These are phyloP conservation scores for Myotis pilosus DNA, from an alignment of 2,797 vertebrate species.

Conservation along the genomic window DNA sequence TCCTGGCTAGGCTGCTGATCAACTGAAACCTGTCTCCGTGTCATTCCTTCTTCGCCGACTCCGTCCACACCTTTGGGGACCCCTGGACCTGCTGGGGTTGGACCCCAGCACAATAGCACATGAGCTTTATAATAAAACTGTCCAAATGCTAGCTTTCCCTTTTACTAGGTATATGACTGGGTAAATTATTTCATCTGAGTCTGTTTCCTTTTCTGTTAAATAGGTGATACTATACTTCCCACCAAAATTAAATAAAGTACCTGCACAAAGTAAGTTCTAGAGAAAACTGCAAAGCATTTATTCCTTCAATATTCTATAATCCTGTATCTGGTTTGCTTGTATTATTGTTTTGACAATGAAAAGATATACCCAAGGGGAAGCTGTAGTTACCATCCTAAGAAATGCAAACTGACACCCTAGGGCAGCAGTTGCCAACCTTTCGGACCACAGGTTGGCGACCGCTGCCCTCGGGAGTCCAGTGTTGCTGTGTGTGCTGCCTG, in stretches of 20 bases:
- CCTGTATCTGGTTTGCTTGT: not conserved
- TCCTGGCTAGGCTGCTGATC: no score
- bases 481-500: not conserved
- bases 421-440: not conserved
- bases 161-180: not conserved
- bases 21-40: no score
- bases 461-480: not conserved
- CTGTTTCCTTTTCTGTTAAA: not conserved
- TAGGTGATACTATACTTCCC: slow-evolving; percentile 3
- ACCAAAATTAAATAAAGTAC: not conserved
- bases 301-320: not conserved
- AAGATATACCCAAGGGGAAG: not conserved
- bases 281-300: not conserved
- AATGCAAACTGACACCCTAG: not conserved
- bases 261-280: not conserved
- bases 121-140: not conserved
- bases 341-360: not conserved
- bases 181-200: not conserved
- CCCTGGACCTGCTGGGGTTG: no score
- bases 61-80: no score
- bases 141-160: not conserved
- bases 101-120: not conserved
- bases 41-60: no score
- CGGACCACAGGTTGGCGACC: not conserved
- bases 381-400: not conserved